These are phyloP conservation scores for Percopsis omiscomaycus DNA, from an alignment of 2,797 vertebrate species.

Conservation along the genomic window DNA sequence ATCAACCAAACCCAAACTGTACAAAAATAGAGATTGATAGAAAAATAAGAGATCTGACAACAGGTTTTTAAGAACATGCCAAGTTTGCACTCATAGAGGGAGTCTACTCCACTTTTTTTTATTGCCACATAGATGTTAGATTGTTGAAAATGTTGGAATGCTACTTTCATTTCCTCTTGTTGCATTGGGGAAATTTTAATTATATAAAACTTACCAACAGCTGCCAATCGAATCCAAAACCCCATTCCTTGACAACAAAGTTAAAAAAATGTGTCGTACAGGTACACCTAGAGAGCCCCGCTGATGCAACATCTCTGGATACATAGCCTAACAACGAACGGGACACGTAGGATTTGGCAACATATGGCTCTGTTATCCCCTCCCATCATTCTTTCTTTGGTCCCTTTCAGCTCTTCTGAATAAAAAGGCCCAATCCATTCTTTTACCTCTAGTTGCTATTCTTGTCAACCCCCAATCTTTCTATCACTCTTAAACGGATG, in stretches of 20 bases:
- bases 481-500: slow-evolving; percentile 22
- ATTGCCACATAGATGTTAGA: slow-evolving; percentile 28
- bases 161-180: neutral
- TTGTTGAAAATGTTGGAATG: slow-evolving; percentile 9
- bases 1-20: slow-evolving; percentile 61
- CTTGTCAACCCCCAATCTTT: no score
- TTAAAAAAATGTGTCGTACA: slow-evolving; percentile 12
- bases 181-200: slow-evolving; percentile 9
- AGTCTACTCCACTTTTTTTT: slow-evolving; percentile 14
- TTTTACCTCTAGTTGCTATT: neutral
- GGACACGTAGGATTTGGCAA: no score
- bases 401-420: slow-evolving; percentile 1
- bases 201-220: neutral
- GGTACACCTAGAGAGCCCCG: neutral
- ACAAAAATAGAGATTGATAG: slow-evolving; percentile 77
- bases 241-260: neutral
- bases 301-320: neutral
- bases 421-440: neutral
- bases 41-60: slow-evolving; percentile 74
- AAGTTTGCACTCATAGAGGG: slow-evolving; percentile 28
- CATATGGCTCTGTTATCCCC: no score
- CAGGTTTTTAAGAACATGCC: slow-evolving; percentile 37
- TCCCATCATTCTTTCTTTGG: no score
- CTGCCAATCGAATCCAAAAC: neutral
- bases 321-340: no score